A percentile compares a stretch with the other conserved stretches of the same genome.
Conservation (phyloP, 2,888 invertebrate species). For the Calliopum simillimum region DNA sequence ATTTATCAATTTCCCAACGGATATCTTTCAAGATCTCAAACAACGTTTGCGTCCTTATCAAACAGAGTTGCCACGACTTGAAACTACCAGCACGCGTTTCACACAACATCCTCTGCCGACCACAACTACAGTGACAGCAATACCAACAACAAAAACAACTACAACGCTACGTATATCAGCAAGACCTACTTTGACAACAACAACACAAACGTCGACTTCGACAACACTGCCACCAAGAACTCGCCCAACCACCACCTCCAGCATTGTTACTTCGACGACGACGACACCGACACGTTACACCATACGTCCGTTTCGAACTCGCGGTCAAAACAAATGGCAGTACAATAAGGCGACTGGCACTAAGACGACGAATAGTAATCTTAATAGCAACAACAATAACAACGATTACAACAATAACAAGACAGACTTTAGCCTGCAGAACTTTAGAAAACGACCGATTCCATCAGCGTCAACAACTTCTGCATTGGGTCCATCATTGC, state of each 20-base stretch:
- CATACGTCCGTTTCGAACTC: constrained; percentile 63
- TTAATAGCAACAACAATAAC: constrained; percentile 55
- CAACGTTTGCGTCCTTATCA: constrained; percentile 53
- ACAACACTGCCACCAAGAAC: constrained; percentile 25
- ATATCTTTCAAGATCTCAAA: constrained; percentile 65
- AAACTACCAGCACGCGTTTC: background rate
- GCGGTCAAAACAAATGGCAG: constrained; percentile 68
- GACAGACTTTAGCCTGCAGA: constrained; percentile 62
- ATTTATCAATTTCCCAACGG: constrained; percentile 65
- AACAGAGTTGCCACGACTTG: constrained; percentile 2
- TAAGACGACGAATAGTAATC: constrained; percentile 55
- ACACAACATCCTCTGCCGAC: constrained; percentile 38
- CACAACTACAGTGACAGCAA: constrained; percentile 66
- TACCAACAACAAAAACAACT: constrained; percentile 48
- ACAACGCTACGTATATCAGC: constrained; percentile 24
- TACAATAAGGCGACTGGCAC: constrained; percentile 65
- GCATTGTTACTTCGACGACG: constrained; percentile 27
- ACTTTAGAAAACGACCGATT: constrained; percentile 51
- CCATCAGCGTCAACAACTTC: constrained; percentile 46
- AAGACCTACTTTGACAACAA: constrained; percentile 1
- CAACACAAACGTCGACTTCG: constrained; percentile 27
- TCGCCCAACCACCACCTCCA: constrained; percentile 13
- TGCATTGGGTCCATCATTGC: constrained; percentile 48
- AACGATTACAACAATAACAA: constrained; percentile 60
- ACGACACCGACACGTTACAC: constrained; percentile 64